These are phyloP conservation scores for Latrodectus elegans DNA, from an alignment of 2,888 invertebrate genomes.

Conservation along the genomic window DNA sequence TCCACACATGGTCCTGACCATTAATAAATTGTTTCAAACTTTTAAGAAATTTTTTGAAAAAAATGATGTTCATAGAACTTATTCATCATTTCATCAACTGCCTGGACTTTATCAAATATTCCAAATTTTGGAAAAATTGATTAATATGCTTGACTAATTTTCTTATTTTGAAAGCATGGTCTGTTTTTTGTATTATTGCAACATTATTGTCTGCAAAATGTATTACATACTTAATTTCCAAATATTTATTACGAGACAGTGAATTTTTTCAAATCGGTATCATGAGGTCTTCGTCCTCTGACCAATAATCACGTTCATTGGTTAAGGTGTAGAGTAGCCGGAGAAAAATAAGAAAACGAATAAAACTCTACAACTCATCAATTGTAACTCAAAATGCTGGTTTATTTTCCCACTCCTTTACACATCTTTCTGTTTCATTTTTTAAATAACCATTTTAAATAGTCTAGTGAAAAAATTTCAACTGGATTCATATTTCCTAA, in stretches of 20 bases:
- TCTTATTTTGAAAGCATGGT: neutral
- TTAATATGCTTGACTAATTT: neutral
- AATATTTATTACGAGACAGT: conserved; percentile 5
- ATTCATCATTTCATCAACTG: conserved; percentile 17
- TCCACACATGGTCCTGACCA: too few species aligned
- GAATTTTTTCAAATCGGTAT: neutral
- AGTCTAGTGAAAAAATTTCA: too few species aligned
- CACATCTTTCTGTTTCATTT: conserved; percentile 11
- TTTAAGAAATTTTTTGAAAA: conserved; percentile 19
- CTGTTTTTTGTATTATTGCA: neutral
- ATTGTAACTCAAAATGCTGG: conserved; percentile 1
- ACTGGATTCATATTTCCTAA: too few species aligned
- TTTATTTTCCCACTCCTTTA: conserved; percentile 14
- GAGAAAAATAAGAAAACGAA: conserved; percentile 21
- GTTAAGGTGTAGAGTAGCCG: too few species aligned
- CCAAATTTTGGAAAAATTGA: neutral
- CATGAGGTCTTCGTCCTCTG: too few species aligned
- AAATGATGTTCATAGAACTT: neutral
- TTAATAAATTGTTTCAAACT: conserved; percentile 3
- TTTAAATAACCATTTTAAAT: too few species aligned
- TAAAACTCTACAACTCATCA: conserved; percentile 8
- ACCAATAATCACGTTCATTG: too few species aligned
- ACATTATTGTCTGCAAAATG: neutral
- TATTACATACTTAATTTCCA: conserved; percentile 12
- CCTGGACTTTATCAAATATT: conserved; percentile 16